Percentiles rank a stretch among this genome's conserved stretches.
These are phyloP conservation scores for Nesoenas mayeri DNA, from an alignment of 2,113 vertebrate genomes.

Conservation along the genomic window DNA sequence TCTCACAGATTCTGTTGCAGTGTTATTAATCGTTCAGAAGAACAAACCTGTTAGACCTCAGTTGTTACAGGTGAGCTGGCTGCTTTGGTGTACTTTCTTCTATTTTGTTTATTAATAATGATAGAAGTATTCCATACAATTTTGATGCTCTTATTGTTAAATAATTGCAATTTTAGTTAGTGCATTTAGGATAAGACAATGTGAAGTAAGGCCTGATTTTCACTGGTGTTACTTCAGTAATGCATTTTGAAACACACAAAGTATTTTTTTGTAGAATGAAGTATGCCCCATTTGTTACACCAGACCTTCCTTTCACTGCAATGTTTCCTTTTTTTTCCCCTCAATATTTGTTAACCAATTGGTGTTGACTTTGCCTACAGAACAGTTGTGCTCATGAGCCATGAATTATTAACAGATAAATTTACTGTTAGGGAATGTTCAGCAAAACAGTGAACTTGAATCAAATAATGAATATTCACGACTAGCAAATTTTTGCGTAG, in stretches of 20 bases:
- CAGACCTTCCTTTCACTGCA: neutral
- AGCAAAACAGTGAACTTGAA: neutral
- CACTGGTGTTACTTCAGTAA: neutral
- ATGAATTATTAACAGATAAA: slow-evolving; percentile 5
- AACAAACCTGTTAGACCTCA: neutral
- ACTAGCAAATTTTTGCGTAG: neutral
- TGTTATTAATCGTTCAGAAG: neutral
- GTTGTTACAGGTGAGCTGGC: neutral
- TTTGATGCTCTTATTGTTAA: neutral
- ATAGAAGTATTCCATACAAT: neutral
- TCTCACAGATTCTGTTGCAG: neutral
- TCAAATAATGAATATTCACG: slow-evolving; percentile 3
- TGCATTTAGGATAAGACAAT: neutral
- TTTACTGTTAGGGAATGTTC: neutral
- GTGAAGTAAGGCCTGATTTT: neutral
- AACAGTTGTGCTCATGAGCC: neutral
- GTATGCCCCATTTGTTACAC: neutral
- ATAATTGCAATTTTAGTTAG: neutral
- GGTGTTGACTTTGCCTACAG: neutral
- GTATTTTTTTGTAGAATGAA: neutral
- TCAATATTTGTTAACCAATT: neutral
- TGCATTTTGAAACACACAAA: neutral
- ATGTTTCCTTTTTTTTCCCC: neutral
- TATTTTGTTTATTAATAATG: neutral
- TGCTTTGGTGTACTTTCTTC: neutral